Conservation (phyloP, 1,140 invertebrate species). For the Harpegnathos saltator region DNA sequence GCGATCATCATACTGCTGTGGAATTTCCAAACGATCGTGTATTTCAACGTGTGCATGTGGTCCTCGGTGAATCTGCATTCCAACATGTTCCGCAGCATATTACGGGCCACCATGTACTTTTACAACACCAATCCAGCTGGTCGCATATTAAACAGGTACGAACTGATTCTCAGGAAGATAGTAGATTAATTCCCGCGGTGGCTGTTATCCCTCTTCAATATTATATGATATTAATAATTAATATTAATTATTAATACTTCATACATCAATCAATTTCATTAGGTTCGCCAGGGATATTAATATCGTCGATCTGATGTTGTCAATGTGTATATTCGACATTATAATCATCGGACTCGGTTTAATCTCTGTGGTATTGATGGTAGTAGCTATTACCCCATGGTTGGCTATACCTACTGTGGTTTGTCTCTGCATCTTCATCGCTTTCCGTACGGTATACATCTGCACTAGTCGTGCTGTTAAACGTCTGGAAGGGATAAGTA, state of each 20-base stretch:
- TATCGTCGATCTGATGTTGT: constrained; percentile 94
- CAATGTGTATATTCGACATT: constrained; percentile 91
- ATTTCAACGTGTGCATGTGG: constrained; percentile 90
- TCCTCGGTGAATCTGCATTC: constrained; percentile 92
- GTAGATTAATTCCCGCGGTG: background rate
- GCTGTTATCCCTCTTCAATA: background rate
- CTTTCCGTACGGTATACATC: constrained; percentile 92
- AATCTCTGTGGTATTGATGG: constrained; percentile 91
- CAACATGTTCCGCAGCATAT: constrained; percentile 91
- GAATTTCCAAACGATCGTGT: constrained; percentile 87
- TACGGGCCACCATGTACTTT: constrained; percentile 92
- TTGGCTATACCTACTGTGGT: constrained; percentile 90
- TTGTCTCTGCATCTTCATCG: constrained; percentile 90
- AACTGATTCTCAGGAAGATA: background rate
- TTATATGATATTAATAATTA: background rate
- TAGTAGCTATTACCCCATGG: constrained; percentile 91
- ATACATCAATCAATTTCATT: background rate
- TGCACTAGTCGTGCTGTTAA: constrained; percentile 94
- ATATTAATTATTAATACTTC: background rate
- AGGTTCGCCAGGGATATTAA: constrained; percentile 95
- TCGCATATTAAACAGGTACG: constrained; percentile 89
- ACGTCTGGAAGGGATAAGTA: constrained; percentile 95
- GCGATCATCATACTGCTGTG: constrained; percentile 87
- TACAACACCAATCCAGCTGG: constrained; percentile 93
- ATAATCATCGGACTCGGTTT: constrained; percentile 90